Evolutionary conservation across 2,797 vertebrate species (phyloP).

Genomic region (Tokudaia tokunoshimensis): DNA sequence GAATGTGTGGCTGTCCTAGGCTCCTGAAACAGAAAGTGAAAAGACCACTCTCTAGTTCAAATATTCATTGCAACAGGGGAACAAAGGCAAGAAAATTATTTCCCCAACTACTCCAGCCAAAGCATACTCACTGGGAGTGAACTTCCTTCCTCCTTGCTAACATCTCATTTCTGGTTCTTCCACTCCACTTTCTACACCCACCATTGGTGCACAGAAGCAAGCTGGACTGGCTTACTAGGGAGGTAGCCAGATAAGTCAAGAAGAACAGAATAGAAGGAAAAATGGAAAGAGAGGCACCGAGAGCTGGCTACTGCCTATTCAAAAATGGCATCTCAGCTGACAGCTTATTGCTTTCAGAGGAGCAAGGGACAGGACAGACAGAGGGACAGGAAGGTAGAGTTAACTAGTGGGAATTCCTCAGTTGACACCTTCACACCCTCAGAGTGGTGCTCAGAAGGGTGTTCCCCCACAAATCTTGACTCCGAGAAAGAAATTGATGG

Average conservation of each 20-base stretch:
- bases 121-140: fast-evolving
- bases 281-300: fast-evolving
- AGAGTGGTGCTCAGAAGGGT: neutral
- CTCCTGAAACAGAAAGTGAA: neutral
- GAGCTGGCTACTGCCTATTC: neutral
- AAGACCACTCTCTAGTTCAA: neutral
- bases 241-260: neutral
- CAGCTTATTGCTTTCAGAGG: slow-evolving; percentile 23
- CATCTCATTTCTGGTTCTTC: neutral
- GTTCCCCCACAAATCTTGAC: neutral
- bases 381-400: neutral
- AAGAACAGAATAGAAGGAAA: neutral
- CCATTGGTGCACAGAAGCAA: neutral
- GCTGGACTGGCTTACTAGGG: neutral
- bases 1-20: neutral
- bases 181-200: neutral
- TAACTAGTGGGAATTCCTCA: neutral
- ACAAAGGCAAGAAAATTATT: neutral
- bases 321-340: neutral
- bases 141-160: neutral
- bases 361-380: neutral
- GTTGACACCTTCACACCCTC: neutral
- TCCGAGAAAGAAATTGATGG: slow-evolving; percentile 2
- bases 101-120: neutral
- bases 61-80: neutral